These are phyloP conservation scores for Acomys russatus DNA, from an alignment of 2,797 vertebrate genomes.

Conservation along the genomic window DNA sequence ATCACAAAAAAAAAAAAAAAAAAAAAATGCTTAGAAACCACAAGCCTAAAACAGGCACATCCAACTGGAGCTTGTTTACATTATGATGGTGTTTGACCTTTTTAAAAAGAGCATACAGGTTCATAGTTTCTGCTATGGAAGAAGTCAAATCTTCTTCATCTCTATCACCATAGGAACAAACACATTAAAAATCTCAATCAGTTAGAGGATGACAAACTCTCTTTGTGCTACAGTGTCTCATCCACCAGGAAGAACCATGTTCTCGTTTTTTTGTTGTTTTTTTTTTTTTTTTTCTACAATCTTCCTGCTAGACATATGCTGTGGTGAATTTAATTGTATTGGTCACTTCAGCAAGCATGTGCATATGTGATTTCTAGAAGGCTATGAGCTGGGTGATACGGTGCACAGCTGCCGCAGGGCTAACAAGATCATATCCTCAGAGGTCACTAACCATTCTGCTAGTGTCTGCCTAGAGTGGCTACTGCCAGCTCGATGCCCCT, in stretches of 20 bases:
- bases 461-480: neutral
- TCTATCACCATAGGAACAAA: constrained; percentile 58
- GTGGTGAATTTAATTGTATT: constrained; percentile 77
- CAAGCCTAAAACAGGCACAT: neutral
- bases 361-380: constrained; percentile 68
- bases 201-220: constrained; percentile 55
- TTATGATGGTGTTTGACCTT: constrained; percentile 25
- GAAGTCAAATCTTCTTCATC: constrained; percentile 52
- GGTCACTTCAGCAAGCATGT: constrained; percentile 70
- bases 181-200: constrained; percentile 48
- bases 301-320: constrained; percentile 84
- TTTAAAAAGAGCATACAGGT: constrained; percentile 40
- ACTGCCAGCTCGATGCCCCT: neutral
- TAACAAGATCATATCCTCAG: constrained; percentile 73
- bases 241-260: constrained; percentile 74
- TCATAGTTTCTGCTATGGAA: constrained; percentile 5
- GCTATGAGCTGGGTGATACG: constrained; percentile 66
- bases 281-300: constrained; percentile 19
- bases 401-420: constrained; percentile 50
- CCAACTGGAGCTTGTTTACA: neutral
- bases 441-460: constrained; percentile 73
- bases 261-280: constrained; percentile 77
- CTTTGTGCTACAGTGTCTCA: constrained; percentile 70
- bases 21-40: neutral
- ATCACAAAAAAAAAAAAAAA: neutral